Conservation (phyloP, 2,113 vertebrate species). For the Eidolon helvum region DNA sequence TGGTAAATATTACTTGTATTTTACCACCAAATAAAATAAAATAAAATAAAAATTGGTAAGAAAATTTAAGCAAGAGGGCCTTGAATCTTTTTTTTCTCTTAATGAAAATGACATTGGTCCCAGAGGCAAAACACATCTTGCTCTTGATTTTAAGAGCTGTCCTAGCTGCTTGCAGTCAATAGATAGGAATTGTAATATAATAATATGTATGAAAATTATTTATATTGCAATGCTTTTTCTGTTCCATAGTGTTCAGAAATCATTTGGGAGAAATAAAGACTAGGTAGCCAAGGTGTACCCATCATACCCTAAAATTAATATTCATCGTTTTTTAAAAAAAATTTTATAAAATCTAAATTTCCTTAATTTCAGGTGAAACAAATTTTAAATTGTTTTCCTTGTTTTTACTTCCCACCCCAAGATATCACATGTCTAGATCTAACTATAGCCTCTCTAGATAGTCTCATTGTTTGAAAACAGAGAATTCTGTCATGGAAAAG, state of each 20-base stretch:
- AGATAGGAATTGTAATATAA: neutral
- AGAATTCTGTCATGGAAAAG: constrained; percentile 16
- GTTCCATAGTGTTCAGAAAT: neutral
- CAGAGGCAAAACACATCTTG: neutral
- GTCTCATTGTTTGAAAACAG: constrained; percentile 16
- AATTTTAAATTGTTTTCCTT: constrained; percentile 16
- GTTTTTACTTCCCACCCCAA: neutral
- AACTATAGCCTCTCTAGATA: neutral
- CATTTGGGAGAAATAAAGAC: neutral
- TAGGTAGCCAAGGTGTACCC: neutral
- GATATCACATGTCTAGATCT: neutral
- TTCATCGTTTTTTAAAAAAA: neutral
- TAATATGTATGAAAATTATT: neutral
- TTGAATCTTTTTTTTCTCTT: constrained; percentile 19
- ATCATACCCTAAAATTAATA: constrained; percentile 20
- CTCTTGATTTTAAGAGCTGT: neutral
- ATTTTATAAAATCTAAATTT: neutral
- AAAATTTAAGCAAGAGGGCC: neutral
- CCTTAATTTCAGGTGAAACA: neutral
- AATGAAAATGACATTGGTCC: neutral
- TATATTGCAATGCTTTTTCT: neutral
- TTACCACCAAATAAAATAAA: neutral
- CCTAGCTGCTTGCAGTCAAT: neutral
- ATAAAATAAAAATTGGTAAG: neutral
- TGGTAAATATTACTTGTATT: neutral